These are phyloP conservation scores for Tipula confusa DNA, from an alignment of 2,888 invertebrate genomes.

Conservation along the genomic window DNA sequence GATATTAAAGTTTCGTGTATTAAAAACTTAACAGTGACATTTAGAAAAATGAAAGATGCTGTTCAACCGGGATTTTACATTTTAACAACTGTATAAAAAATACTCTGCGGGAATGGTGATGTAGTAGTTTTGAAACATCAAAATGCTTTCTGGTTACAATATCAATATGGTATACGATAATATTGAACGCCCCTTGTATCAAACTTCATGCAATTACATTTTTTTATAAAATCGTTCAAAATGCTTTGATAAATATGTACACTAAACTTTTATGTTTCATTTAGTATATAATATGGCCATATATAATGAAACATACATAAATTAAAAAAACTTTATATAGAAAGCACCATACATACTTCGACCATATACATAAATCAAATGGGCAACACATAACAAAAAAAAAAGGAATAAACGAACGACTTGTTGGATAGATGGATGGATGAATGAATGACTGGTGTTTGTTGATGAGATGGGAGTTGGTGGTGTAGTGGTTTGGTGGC, in stretches of 20 bases:
- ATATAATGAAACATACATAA: background rate
- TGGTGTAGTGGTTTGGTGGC: background rate
- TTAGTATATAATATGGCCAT: background rate
- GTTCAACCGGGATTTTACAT: too few species aligned
- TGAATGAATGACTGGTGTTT: background rate
- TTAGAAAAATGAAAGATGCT: too few species aligned
- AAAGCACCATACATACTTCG: background rate
- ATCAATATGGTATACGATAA: too few species aligned
- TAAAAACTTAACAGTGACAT: too few species aligned
- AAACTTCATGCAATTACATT: too few species aligned
- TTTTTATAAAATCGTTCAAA: background rate
- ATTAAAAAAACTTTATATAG: background rate
- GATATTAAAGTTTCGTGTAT: too few species aligned
- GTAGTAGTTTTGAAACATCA: too few species aligned
- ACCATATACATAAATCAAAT: background rate
- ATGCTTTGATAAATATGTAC: background rate
- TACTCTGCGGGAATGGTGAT: too few species aligned
- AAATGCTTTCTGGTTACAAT: too few species aligned
- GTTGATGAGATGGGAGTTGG: background rate
- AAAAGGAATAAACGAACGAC: background rate
- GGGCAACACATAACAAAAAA: background rate
- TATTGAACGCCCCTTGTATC: too few species aligned
- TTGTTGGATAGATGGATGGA: background rate
- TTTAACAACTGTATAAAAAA: too few species aligned
- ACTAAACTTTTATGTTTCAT: slow-evolving; percentile 6